phyloP scores from a whole-genome alignment of 2,888 invertebrate species.

The Tuberolachnus salignus region DNA sequence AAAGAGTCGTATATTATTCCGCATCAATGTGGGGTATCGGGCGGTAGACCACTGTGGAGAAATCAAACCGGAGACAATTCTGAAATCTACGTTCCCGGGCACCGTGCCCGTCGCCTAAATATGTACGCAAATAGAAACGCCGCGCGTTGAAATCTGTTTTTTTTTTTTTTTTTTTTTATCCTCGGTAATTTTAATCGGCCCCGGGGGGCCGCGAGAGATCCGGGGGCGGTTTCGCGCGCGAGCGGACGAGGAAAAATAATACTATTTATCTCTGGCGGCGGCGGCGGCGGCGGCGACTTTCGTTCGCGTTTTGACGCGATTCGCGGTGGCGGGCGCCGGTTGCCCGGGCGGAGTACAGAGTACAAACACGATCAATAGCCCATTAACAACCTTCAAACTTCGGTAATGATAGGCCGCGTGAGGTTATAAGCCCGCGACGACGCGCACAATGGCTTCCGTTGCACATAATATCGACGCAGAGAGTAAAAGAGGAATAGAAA shows the following conservation, averaged over 20 bases:
- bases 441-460: conserved; percentile 44
- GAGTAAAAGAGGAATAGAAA: too few species aligned
- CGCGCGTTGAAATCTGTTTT: too few species aligned
- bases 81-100: too few species aligned
- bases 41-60: too few species aligned
- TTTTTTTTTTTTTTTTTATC: too few species aligned
- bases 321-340: neutral
- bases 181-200: too few species aligned
- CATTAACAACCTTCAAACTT: conserved; percentile 55
- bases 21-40: too few species aligned
- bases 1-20: too few species aligned
- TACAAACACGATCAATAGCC: conserved; percentile 48
- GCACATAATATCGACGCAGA: conserved; percentile 44
- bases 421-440: conserved; percentile 37
- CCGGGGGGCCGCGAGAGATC: neutral
- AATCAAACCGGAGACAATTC: too few species aligned
- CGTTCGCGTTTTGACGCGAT: conserved; percentile 11
- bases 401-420: conserved; percentile 33
- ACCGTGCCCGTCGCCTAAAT: too few species aligned
- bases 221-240: neutral
- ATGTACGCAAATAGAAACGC: too few species aligned
- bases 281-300: neutral
- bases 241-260: conserved; percentile 30
- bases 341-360: too few species aligned
- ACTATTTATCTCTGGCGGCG: conserved; percentile 33